Evolutionary conservation across 2,888 invertebrate genomes (phyloP).

Genomic region (Megaustenia siamemsis): DNA sequence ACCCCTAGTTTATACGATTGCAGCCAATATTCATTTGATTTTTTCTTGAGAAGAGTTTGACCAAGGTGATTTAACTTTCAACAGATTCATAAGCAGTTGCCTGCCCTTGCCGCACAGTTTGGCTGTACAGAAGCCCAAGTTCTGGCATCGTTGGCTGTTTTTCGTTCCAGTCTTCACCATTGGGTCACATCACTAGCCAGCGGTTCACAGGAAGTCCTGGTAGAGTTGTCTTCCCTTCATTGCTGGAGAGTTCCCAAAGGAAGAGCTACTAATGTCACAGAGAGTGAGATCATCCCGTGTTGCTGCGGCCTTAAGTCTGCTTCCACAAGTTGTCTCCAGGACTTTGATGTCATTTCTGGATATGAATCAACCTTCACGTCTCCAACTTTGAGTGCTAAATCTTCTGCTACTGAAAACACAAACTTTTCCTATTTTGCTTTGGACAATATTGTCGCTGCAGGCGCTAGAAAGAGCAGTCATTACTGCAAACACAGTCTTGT

Average conservation of each 20-base stretch:
- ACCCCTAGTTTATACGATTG: too few species aligned
- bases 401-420: not conserved
- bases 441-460: slow-evolving; percentile 29
- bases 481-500: too few species aligned
- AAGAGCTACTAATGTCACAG: not conserved
- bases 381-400: not conserved
- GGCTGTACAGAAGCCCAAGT: slow-evolving; percentile 37
- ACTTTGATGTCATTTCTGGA: slow-evolving; percentile 18
- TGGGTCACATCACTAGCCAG: slow-evolving; percentile 27
- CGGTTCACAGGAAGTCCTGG: slow-evolving; percentile 4
- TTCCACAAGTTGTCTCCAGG: not conserved
- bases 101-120: not conserved
- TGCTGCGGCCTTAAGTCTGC: slow-evolving; percentile 43
- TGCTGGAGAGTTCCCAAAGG: slow-evolving; percentile 47
- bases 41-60: too few species aligned
- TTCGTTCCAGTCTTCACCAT: slow-evolving; percentile 35
- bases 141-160: slow-evolving; percentile 24
- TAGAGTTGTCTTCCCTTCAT: slow-evolving; percentile 40
- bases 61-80: too few species aligned
- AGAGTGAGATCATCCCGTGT: not conserved
- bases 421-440: slow-evolving; percentile 12
- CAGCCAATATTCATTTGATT: too few species aligned
- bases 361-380: not conserved
- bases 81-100: slow-evolving; percentile 22
- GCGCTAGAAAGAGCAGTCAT: slow-evolving; percentile 17